A percentile compares a stretch with the other conserved stretches of the same genome.
These are phyloP conservation scores for Eupsittula cactorum DNA, from an alignment of 2,113 vertebrate genomes.

Conservation along the genomic window DNA sequence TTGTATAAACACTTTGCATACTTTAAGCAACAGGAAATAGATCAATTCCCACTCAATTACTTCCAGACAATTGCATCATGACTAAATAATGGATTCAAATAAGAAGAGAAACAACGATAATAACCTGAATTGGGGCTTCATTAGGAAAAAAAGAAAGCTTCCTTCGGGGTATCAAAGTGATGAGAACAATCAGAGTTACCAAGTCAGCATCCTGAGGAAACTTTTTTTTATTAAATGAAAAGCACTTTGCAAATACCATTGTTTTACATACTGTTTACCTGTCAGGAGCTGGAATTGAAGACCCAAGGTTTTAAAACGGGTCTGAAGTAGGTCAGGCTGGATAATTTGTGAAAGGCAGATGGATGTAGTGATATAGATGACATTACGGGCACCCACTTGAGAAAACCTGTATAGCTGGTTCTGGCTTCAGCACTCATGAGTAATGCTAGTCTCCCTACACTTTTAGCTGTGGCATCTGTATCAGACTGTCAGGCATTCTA, in stretches of 20 bases:
- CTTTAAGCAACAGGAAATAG: not conserved
- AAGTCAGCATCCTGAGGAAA: not conserved
- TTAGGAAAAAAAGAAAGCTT: not conserved
- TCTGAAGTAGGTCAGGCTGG: not conserved
- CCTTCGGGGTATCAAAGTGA: not conserved
- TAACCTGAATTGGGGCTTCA: not conserved
- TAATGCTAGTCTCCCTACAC: not conserved
- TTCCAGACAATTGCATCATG: not conserved
- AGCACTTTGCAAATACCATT: not conserved
- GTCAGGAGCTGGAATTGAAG: not conserved
- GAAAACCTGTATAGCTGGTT: slow-evolving; percentile 34
- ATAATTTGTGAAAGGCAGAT: slow-evolving; percentile 7
- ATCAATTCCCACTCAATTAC: not conserved
- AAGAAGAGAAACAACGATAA: not conserved
- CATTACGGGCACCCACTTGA: not conserved
- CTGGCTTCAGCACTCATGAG: not conserved
- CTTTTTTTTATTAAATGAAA: not conserved
- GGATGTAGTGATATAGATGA: not conserved
- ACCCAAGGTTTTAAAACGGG: not conserved
- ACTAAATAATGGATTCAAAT: not conserved
- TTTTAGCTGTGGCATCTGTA: not conserved
- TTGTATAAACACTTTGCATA: not conserved
- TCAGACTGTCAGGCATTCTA: not conserved
- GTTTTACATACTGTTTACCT: not conserved
- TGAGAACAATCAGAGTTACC: not conserved